phyloP scores from a whole-genome alignment of 1,140 invertebrate species.

The Steinernema feltiae region DNA sequence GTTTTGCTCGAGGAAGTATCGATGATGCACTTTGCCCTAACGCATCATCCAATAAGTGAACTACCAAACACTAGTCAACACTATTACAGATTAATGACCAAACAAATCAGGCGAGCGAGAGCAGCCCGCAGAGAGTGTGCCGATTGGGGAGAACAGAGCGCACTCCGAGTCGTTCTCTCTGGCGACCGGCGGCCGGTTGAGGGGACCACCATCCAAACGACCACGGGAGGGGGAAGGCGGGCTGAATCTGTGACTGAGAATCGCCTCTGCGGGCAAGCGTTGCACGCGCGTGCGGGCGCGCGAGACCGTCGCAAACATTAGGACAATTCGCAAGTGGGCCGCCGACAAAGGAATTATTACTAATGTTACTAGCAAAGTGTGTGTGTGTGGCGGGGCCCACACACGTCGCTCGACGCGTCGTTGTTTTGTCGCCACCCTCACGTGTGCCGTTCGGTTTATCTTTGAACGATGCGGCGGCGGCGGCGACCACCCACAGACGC shows the following conservation, averaged over 20 bases:
- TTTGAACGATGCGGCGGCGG: too few species aligned
- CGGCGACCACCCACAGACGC: too few species aligned
- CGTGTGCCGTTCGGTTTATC: too few species aligned
- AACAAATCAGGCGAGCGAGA: not conserved
- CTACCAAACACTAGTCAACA: not conserved
- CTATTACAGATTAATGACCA: not conserved
- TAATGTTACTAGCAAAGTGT: not conserved
- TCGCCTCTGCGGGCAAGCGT: not conserved
- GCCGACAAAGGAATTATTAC: not conserved
- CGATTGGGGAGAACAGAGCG: not conserved
- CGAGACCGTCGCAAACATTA: conserved; percentile 15
- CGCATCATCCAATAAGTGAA: not conserved
- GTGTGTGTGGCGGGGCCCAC: too few species aligned
- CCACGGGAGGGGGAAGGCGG: not conserved
- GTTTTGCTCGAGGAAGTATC: not conserved
- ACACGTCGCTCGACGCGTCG: too few species aligned
- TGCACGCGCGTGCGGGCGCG: not conserved
- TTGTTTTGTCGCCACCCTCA: too few species aligned
- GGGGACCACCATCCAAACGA: too few species aligned
- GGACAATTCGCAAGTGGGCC: not conserved
- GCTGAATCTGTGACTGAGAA: not conserved
- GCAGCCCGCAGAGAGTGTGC: not conserved
- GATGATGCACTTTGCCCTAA: too few species aligned
- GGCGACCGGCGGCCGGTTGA: conserved; percentile 9
- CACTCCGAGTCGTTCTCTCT: not conserved